These are phyloP conservation scores for Sylvilagus floridanus DNA, from an alignment of 2,797 vertebrate genomes.

Conservation along the genomic window DNA sequence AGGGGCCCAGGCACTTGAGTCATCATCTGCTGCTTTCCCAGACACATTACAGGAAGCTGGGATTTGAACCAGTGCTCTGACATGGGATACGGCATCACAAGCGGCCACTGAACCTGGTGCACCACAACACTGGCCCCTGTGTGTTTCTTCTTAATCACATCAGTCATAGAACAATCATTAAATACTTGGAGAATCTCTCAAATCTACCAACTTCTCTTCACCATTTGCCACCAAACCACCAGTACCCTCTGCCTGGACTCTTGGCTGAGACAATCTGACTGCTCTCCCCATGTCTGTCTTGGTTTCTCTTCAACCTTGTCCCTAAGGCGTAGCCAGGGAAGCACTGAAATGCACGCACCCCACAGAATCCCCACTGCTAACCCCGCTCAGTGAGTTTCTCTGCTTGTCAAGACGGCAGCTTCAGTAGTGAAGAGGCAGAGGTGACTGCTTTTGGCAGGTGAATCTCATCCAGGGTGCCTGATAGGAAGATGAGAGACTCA, in stretches of 20 bases:
- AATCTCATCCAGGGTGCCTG: no score
- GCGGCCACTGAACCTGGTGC: no score
- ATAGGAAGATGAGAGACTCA: constrained; percentile 55
- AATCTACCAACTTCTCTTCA: background rate
- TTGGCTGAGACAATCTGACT: background rate
- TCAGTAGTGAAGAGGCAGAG: background rate
- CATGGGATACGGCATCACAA: no score
- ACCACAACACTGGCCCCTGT: no score
- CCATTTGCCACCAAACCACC: background rate
- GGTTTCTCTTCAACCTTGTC: background rate
- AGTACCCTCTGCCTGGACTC: background rate
- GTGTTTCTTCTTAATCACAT: background rate
- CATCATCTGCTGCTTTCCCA: no score
- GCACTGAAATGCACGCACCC: background rate
- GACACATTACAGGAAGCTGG: no score
- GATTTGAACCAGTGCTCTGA: no score
- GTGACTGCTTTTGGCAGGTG: background rate
- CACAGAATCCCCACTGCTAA: background rate
- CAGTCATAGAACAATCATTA: background rate
- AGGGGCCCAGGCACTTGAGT: no score
- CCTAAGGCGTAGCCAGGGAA: background rate
- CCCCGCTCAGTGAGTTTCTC: background rate
- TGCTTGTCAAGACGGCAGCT: background rate
- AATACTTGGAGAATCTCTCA: background rate
- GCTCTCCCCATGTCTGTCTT: background rate